Evolutionary conservation across 2,888 invertebrate genomes (phyloP).

Genomic region (Drosophila borborema): DNA sequence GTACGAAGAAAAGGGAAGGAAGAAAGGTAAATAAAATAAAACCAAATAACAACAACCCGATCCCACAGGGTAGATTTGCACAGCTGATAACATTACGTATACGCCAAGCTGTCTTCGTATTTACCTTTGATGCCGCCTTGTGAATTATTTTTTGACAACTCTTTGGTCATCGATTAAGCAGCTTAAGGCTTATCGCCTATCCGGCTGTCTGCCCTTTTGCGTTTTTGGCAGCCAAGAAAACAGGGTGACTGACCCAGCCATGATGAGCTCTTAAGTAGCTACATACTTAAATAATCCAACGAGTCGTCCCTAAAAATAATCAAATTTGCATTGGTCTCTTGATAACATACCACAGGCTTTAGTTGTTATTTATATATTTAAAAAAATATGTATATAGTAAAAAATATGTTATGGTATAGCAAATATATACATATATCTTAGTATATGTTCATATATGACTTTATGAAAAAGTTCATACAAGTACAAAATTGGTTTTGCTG

Average conservation of each 20-base stretch:
- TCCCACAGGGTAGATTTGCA: constrained; percentile 73
- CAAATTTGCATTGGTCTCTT: constrained; percentile 3
- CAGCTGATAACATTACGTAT: constrained; percentile 76
- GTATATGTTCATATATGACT: too few relatives aligned
- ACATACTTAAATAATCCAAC: neutral
- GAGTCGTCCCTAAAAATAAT: neutral
- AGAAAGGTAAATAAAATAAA: constrained; percentile 4
- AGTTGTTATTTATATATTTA: too few relatives aligned
- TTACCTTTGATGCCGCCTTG: constrained; percentile 67
- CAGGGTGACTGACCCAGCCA: constrained; percentile 57
- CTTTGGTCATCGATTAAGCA: constrained; percentile 80
- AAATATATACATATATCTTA: too few relatives aligned
- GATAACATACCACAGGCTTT: too few relatives aligned
- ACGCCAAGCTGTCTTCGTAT: constrained; percentile 72
- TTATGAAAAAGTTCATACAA: too few relatives aligned
- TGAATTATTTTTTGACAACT: constrained; percentile 81
- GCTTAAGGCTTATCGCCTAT: constrained; percentile 76
- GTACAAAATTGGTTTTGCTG: too few relatives aligned
- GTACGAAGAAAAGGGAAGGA: constrained; percentile 1
- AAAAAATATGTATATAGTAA: too few relatives aligned
- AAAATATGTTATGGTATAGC: too few relatives aligned
- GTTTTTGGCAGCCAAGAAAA: neutral
- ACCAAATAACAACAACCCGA: neutral
- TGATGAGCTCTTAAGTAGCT: constrained; percentile 11
- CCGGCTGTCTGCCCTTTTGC: constrained; percentile 51